Conservation (phyloP, 2,888 invertebrate species). For the Cetonia aurata region DNA sequence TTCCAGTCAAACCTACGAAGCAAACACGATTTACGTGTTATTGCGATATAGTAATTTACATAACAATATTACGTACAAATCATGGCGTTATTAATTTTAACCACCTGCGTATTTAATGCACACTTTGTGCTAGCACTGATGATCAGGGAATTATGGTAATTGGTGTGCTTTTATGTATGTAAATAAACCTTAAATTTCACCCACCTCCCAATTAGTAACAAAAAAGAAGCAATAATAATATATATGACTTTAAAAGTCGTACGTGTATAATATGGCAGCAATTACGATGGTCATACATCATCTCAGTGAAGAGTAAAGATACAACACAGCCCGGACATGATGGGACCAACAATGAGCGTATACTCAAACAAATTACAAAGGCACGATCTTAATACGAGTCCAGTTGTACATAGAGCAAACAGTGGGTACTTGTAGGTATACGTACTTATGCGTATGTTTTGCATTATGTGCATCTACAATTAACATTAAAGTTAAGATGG, state of each 20-base stretch:
- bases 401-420: conserved; percentile 29
- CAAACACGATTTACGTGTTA: too few relatives aligned
- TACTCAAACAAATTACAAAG: conserved; percentile 52
- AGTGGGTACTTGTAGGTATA: not conserved
- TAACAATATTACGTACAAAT: too few relatives aligned
- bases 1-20: too few relatives aligned
- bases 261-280: conserved; percentile 43
- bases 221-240: conserved; percentile 32
- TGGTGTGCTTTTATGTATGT: conserved; percentile 22
- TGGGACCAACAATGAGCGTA: conserved; percentile 53
- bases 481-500: conserved; percentile 8
- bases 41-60: too few relatives aligned
- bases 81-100: conserved; percentile 5
- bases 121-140: not conserved
- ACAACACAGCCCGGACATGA: conserved; percentile 45
- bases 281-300: conserved; percentile 44
- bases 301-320: conserved; percentile 39
- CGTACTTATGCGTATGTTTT: not conserved
- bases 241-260: conserved; percentile 39
- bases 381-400: conserved; percentile 51
- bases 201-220: conserved; percentile 34
- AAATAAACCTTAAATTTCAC: conserved; percentile 35
- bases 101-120: conserved; percentile 3
- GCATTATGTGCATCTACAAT: not conserved
- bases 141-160: conserved; percentile 26